Evolutionary conservation across 2,113 vertebrate genomes (phyloP).

Genomic region (Typhlomys cinereus): DNA sequence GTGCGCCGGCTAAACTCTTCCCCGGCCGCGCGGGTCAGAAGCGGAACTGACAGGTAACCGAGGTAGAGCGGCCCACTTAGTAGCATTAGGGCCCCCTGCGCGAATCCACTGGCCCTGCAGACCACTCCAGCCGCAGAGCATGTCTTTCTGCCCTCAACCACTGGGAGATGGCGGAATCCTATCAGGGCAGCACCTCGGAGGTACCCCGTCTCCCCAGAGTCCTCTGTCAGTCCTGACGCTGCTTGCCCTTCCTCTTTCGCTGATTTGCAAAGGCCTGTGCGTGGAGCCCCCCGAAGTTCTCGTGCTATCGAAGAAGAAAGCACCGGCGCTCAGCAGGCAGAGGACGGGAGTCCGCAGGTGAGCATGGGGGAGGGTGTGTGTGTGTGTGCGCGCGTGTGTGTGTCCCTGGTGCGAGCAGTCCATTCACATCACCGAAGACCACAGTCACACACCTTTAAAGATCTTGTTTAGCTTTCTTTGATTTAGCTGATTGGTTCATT

Average conservation of each 20-base stretch:
- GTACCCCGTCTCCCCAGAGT: neutral
- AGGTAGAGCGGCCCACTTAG: neutral
- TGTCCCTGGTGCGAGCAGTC: no score
- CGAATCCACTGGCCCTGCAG: neutral
- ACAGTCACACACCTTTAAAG: no score
- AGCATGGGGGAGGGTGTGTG: no score
- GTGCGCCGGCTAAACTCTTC: no score
- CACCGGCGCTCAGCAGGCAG: neutral
- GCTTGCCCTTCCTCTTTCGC: neutral
- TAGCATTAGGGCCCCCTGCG: neutral
- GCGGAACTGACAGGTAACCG: no score
- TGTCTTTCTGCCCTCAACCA: neutral
- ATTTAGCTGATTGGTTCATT: neutral
- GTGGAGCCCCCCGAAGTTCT: slow-evolving; percentile 58
- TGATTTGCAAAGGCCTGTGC: slow-evolving; percentile 65
- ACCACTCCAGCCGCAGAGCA: neutral
- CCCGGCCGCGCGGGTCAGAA: no score
- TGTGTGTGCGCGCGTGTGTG: no score
- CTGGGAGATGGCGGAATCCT: neutral
- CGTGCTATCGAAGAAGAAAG: neutral
- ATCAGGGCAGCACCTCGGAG: neutral
- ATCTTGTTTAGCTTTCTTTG: no score
- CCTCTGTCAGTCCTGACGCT: neutral
- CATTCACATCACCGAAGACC: no score
- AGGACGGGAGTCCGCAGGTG: neutral